A percentile compares a stretch with the other conserved stretches of the same genome.
These are phyloP conservation scores for Bibio marci DNA, from an alignment of 2,888 invertebrate genomes.

Conservation along the genomic window DNA sequence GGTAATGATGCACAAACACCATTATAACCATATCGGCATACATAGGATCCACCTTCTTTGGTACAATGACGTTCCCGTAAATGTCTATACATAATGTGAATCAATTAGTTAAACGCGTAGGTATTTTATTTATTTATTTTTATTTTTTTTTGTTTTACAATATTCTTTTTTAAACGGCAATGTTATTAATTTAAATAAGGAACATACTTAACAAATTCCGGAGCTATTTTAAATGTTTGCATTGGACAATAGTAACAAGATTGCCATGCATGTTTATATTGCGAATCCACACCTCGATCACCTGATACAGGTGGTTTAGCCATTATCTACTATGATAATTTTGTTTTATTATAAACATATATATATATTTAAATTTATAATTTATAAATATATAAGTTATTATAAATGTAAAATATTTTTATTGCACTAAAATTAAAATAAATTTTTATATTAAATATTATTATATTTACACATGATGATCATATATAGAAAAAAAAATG, in stretches of 20 bases:
- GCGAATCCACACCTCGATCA: neutral
- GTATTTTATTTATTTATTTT: neutral
- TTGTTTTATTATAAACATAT: too few relatives aligned
- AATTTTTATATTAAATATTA: too few relatives aligned
- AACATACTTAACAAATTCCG: constrained; percentile 41
- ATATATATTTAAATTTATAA: too few relatives aligned
- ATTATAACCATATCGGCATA: constrained; percentile 78
- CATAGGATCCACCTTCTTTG: constrained; percentile 69
- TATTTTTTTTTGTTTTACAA: neutral
- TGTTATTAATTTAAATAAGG: neutral
- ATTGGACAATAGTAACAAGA: constrained; percentile 43
- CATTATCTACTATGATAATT: constrained; percentile 2
- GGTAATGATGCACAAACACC: constrained; percentile 73
- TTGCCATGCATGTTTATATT: constrained; percentile 31
- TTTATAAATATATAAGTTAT: too few relatives aligned
- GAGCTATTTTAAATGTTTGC: constrained; percentile 35
- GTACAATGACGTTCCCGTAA: constrained; percentile 64
- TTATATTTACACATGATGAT: too few relatives aligned
- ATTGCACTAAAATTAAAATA: too few relatives aligned
- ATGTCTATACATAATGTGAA: constrained; percentile 39
- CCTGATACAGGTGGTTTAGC: neutral
- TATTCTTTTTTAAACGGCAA: neutral
- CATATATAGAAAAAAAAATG: too few relatives aligned
- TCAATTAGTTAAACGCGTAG: neutral
- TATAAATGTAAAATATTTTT: too few relatives aligned